Evolutionary conservation across 2,888 invertebrate species (phyloP).

Genomic region (Agrilus cyanescens): DNA sequence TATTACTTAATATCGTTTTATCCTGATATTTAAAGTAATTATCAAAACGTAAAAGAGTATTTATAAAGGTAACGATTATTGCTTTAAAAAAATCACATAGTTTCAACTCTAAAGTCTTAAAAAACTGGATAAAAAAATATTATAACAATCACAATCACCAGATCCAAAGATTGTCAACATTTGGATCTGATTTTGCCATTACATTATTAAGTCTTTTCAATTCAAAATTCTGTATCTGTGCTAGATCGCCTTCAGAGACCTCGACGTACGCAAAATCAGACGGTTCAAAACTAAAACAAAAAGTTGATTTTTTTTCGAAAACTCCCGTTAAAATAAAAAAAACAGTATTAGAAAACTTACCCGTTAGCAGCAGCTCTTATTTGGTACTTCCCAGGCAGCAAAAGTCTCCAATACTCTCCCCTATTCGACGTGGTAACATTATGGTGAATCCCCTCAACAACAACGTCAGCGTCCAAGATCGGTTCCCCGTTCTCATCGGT

Average conservation of each 20-base stretch:
- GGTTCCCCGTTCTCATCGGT: constrained; percentile 42
- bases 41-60: too few species aligned
- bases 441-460: constrained; percentile 68
- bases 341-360: constrained; percentile 36
- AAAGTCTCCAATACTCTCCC: constrained; percentile 91
- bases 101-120: too few species aligned
- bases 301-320: constrained; percentile 6
- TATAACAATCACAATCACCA: too few species aligned
- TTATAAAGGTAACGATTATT: too few species aligned
- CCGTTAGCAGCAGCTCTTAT: constrained; percentile 62
- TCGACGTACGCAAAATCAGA: constrained; percentile 33
- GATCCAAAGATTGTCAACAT: too few species aligned
- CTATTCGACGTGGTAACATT: constrained; percentile 62
- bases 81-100: too few species aligned
- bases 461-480: constrained; percentile 62
- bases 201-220: constrained; percentile 24
- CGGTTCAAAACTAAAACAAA: constrained; percentile 38
- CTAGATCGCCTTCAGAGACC: constrained; percentile 31
- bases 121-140: too few species aligned
- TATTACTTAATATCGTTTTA: too few species aligned
- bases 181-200: constrained; percentile 1
- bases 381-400: constrained; percentile 77
- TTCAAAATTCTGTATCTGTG: constrained; percentile 36
- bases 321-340: neutral
- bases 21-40: too few species aligned